Conservation (phyloP, 2,888 invertebrate genomes). For the Drepana falcataria region DNA sequence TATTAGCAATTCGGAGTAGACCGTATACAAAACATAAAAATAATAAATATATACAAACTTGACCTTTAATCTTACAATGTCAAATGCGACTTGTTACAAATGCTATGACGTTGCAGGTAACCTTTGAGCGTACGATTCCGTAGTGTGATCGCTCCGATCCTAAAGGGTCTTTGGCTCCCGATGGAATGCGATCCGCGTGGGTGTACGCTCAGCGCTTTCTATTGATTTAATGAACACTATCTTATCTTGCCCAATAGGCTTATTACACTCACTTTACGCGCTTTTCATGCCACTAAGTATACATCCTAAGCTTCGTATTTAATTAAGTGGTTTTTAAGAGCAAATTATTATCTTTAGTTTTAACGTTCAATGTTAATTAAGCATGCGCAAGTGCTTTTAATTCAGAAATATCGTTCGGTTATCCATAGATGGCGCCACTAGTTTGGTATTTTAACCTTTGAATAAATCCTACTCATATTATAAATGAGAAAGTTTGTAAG, state of each 20-base stretch:
- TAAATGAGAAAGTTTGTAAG: too few relatives aligned
- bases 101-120: background rate
- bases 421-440: constrained; percentile 37
- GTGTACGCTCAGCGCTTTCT: constrained; percentile 66
- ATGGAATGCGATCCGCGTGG: constrained; percentile 64
- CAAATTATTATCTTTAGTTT: background rate
- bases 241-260: constrained; percentile 69
- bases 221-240: constrained; percentile 74
- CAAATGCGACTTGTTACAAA: background rate
- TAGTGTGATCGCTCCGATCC: background rate
- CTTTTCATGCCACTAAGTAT: constrained; percentile 21
- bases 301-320: background rate
- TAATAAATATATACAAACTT: too few relatives aligned
- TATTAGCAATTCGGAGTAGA: too few relatives aligned
- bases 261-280: constrained; percentile 54
- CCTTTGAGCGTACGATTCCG: background rate
- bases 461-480: too few relatives aligned
- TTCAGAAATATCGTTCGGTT: constrained; percentile 1
- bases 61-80: too few relatives aligned
- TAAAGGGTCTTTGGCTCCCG: constrained; percentile 73
- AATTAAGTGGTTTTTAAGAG: constrained; percentile 1
- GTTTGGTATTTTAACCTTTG: background rate
- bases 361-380: background rate
- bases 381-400: background rate
- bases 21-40: too few relatives aligned